phyloP scores from a whole-genome alignment of 2,113 vertebrate genomes.

The Ellobius talpinus region DNA sequence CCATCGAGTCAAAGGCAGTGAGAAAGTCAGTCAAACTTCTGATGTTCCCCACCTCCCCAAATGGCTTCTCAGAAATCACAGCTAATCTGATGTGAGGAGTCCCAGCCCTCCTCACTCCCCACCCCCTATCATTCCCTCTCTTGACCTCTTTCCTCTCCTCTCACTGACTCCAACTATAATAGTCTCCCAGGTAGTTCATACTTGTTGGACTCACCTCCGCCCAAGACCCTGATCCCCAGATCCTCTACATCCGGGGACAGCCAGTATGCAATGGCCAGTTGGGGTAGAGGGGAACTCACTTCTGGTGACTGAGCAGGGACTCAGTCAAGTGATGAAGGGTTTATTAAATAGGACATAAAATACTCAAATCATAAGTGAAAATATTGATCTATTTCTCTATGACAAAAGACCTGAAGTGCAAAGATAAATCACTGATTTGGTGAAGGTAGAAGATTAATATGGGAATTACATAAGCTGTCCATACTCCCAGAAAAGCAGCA shows the following conservation, averaged over 20 bases:
- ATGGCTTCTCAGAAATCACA: neutral
- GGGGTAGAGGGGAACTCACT: too few relatives aligned
- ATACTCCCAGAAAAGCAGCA: neutral
- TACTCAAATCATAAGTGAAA: neutral
- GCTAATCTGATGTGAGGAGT: neutral
- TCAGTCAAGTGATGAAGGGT: neutral
- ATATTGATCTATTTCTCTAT: neutral
- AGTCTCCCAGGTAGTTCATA: too few relatives aligned
- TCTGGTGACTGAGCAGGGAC: too few relatives aligned
- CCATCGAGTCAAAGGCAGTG: neutral
- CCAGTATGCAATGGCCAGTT: too few relatives aligned
- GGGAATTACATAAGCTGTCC: neutral
- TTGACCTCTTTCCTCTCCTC: too few relatives aligned
- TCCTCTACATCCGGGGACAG: too few relatives aligned
- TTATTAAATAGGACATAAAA: slow-evolving; percentile 7
- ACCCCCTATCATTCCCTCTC: too few relatives aligned
- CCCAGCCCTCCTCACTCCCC: too few relatives aligned
- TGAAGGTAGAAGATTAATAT: neutral
- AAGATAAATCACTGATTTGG: neutral
- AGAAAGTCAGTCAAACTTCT: neutral
- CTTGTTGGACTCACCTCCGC: too few relatives aligned
- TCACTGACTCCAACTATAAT: too few relatives aligned
- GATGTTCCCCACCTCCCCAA: neutral
- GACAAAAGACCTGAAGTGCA: neutral
- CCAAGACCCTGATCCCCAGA: too few relatives aligned